These are phyloP conservation scores for Hestina assimilis DNA, from an alignment of 1,140 invertebrate species.

Conservation along the genomic window DNA sequence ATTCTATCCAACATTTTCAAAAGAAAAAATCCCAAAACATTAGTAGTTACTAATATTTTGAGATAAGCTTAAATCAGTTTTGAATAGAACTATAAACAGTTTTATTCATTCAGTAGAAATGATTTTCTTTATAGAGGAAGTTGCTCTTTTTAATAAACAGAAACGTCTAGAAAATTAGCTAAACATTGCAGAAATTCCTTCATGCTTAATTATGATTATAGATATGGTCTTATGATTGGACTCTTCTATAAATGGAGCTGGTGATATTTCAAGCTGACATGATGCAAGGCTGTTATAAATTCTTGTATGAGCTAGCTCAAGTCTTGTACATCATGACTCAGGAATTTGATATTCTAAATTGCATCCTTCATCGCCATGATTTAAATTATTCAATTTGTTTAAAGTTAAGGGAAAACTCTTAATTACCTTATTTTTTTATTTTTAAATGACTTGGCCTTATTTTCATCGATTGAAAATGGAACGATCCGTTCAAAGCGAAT, in stretches of 20 bases:
- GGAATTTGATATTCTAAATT: conserved; percentile 1
- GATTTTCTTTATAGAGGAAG: neutral
- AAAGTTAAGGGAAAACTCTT: neutral
- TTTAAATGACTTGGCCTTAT: neutral
- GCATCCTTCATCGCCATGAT: neutral
- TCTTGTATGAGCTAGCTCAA: neutral
- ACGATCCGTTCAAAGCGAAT: conserved; percentile 18
- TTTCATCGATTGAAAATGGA: conserved; percentile 1
- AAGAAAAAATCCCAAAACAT: no score
- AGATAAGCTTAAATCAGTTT: no score
- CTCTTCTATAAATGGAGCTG: conserved; percentile 11
- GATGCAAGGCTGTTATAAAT: neutral
- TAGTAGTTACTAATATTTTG: no score
- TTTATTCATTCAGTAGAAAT: no score
- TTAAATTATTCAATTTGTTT: neutral
- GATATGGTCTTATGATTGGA: conserved; percentile 9
- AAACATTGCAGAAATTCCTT: neutral
- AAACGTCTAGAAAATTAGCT: neutral
- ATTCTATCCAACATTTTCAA: no score
- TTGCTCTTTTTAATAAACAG: neutral
- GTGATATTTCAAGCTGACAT: conserved; percentile 8
- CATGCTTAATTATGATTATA: neutral
- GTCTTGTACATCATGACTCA: conserved; percentile 1
- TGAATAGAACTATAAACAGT: no score
- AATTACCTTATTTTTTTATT: neutral